Base-by-base conservation (phyloP, 1,140 invertebrate genomes). In the Drosophila baimaii region DNA sequence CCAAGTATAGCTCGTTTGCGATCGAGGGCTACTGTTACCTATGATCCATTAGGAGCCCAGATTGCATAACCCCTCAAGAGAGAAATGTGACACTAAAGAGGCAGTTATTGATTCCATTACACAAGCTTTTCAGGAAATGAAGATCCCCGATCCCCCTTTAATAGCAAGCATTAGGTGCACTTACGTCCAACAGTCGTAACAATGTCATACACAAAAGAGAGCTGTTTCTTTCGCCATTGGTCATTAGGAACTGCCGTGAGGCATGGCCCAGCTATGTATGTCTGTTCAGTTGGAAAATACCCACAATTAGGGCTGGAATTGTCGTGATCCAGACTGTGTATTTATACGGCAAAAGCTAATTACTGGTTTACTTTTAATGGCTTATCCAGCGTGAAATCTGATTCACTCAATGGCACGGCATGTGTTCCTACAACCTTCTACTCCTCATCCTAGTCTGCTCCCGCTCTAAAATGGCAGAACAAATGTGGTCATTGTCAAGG, bases 381-480 rank as follows among this genome's bases (percentile, higher is more conserved):
- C 37, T 59, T 75, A 70, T 63, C 58, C 41, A 75, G 70, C 57
- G 70, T 59, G 25, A 78, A 82, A 81, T 74, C 79, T 74, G 44
- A 57, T 52, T 69, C 81, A 74, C 25, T 44, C 52, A 74, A 69
- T 62, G 9, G 62, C 33, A 44, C 37, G 79, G 33, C 47, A 77
- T 39, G 54, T 46, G 44, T 27, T n/a, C 35, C 19, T 15, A 19
- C 9, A 15, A 47, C 39, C 39, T 41, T 19, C 25, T 12, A 5
- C 41, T 54, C 17, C 25, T 46, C 33, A 19, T 27, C 12, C 25
- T 2, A 37, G 10, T 31, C 23, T 19, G 27, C 31, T 23, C 19
- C 8, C 15, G 12, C 52, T 59, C 39, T 27, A 59, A 44, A 37
- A 55, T 54, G 15, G 12, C 31, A 44, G 19, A 47, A 43, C 62